phyloP scores from a whole-genome alignment of 1,140 invertebrate species.

The Hermatobates lingyangjiaoensis region DNA sequence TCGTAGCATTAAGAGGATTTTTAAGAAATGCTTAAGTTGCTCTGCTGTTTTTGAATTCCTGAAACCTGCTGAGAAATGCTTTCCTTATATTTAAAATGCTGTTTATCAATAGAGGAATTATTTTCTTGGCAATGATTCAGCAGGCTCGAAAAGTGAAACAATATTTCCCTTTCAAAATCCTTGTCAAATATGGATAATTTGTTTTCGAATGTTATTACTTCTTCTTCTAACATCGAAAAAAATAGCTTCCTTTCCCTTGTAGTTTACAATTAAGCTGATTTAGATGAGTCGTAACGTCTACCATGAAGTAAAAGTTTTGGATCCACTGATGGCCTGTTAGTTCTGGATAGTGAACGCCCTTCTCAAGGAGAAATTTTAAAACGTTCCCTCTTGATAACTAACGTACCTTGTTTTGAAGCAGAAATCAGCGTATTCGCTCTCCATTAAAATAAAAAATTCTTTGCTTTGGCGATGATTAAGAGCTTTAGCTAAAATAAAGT shows the following conservation, averaged over 20 bases:
- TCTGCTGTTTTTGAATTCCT: background rate
- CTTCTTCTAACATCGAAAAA: background rate
- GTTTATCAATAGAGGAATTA: background rate
- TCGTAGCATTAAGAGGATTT: conserved; percentile 1
- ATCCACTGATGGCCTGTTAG: conserved; percentile 19
- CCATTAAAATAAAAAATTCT: conserved; percentile 20
- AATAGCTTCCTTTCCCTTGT: conserved; percentile 17
- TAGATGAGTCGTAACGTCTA: conserved; percentile 19
- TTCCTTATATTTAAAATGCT: background rate
- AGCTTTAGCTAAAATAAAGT: conserved; percentile 19
- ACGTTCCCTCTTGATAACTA: conserved; percentile 18
- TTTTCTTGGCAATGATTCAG: background rate
- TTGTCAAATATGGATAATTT: conserved; percentile 1
- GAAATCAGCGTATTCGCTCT: conserved; percentile 18
- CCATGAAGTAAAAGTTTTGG: conserved; percentile 21
- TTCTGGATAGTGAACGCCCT: conserved; percentile 19
- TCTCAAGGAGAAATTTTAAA: conserved; percentile 20
- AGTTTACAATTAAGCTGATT: conserved; percentile 21
- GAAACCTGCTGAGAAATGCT: background rate
- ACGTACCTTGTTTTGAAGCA: conserved; percentile 18
- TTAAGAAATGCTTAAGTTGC: background rate
- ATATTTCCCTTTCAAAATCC: conserved; percentile 2
- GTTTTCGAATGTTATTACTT: background rate
- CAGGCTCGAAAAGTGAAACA: background rate
- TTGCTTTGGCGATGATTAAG: conserved; percentile 20